These are phyloP conservation scores for Heptranchias perlo DNA, from an alignment of 2,113 vertebrate species.

Conservation along the genomic window DNA sequence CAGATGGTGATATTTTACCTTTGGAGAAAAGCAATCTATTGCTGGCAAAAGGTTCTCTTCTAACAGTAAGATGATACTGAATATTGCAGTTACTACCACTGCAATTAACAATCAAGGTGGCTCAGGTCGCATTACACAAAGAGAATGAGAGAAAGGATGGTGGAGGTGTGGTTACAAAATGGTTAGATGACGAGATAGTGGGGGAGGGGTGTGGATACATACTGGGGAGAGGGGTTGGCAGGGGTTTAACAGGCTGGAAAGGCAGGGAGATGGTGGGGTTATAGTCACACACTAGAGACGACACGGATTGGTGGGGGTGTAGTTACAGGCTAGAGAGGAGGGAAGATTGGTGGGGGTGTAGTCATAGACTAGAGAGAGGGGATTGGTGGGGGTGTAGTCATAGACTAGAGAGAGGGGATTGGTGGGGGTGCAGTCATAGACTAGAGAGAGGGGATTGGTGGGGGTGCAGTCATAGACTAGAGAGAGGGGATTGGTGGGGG, in stretches of 20 bases:
- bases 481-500: neutral
- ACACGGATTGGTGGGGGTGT: neutral
- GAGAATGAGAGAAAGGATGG: neutral
- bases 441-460: neutral
- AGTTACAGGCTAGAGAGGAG: neutral
- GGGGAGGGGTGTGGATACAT: neutral
- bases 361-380: neutral
- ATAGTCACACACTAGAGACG: neutral
- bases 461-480: neutral
- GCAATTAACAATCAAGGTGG: neutral
- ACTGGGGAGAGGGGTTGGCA: neutral
- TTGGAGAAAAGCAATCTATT: neutral
- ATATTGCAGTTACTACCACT: neutral
- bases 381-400: neutral
- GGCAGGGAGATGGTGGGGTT: neutral
- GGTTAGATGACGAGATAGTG: neutral
- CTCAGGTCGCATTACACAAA: neutral
- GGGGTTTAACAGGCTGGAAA: neutral
- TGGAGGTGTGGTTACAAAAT: neutral
- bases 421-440: neutral
- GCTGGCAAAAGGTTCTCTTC: neutral
- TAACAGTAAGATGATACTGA: constrained; percentile 1
- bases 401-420: neutral
- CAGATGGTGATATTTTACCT: neutral
- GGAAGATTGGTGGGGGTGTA: neutral